These are phyloP conservation scores for Pseudochirops corinnae DNA, from an alignment of 2,797 vertebrate genomes.

Conservation along the genomic window DNA sequence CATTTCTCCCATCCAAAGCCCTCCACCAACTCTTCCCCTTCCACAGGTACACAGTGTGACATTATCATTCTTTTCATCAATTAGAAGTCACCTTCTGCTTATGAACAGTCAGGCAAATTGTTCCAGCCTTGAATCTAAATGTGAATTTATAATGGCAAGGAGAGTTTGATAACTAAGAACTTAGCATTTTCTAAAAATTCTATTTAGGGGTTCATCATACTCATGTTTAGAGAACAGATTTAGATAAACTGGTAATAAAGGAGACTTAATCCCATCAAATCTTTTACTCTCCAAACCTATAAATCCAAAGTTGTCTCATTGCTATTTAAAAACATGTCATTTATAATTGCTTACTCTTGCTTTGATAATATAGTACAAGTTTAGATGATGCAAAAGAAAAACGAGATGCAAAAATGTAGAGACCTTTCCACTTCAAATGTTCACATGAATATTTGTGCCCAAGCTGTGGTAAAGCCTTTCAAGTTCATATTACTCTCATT, in stretches of 20 bases:
- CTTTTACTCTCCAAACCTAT: conserved; percentile 40
- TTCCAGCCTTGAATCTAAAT: conserved; percentile 14
- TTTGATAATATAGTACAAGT: conserved; percentile 28
- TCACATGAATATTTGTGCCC: too few species aligned
- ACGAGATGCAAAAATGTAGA: too few species aligned
- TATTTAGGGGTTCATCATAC: conserved; percentile 11
- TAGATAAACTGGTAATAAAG: conserved; percentile 10
- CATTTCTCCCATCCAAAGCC: too few species aligned
- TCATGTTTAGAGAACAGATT: conserved; percentile 46
- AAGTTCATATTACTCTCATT: too few species aligned
- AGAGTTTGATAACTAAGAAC: conserved; percentile 44
- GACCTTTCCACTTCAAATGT: too few species aligned
- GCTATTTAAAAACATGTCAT: conserved; percentile 49
- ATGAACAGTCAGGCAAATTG: conserved; percentile 19
- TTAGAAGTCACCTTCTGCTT: too few species aligned
- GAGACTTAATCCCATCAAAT: conserved; percentile 54
- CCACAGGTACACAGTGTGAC: too few species aligned
- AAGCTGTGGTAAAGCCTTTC: too few species aligned
- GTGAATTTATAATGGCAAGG: conserved; percentile 10
- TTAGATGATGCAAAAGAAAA: too few species aligned
- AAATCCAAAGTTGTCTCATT: conserved; percentile 44
- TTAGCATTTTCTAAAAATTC: conserved; percentile 40
- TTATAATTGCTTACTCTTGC: conserved; percentile 36
- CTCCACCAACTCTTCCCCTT: too few species aligned
- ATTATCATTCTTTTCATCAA: too few species aligned